phyloP scores from a whole-genome alignment of 2,888 invertebrate species.

The Falcaria lacertinaria region DNA sequence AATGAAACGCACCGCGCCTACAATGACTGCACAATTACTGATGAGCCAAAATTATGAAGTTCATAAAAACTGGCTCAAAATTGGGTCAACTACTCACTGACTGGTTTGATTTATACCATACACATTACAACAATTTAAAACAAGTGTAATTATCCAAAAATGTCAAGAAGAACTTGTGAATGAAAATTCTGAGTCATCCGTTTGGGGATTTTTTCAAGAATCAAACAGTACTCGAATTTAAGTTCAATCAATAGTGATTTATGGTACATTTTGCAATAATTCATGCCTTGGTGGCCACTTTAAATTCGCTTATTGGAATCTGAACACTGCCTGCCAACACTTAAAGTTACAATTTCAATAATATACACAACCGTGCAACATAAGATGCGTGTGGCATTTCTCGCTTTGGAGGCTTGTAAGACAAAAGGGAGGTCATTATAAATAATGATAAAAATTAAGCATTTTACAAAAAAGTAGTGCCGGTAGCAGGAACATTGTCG shows the following conservation, averaged over 20 bases:
- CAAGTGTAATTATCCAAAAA: conserved; percentile 29
- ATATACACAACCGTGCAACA: background rate
- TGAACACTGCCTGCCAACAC: no score
- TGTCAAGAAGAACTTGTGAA: conserved; percentile 45
- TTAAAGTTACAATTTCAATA: no score
- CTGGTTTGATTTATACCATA: conserved; percentile 16
- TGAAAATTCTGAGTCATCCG: conserved; percentile 21
- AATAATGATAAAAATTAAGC: background rate
- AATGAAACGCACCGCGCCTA: background rate
- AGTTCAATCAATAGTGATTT: background rate
- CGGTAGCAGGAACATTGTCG: no score
- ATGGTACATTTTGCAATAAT: background rate
- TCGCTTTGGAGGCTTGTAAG: background rate
- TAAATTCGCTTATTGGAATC: no score
- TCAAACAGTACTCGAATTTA: background rate
- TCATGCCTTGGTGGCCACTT: background rate
- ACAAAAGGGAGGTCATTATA: background rate
- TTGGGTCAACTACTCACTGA: conserved; percentile 14
- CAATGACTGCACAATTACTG: conserved; percentile 7
- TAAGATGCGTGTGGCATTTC: background rate
- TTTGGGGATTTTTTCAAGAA: conserved; percentile 18
- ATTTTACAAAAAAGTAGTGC: no score
- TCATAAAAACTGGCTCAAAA: conserved; percentile 30
- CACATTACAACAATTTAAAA: conserved; percentile 25
- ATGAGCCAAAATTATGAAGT: conserved; percentile 22